Evolutionary conservation across 2,113 vertebrate genomes (phyloP).

Genomic region (Dicentrarchus labrax): DNA sequence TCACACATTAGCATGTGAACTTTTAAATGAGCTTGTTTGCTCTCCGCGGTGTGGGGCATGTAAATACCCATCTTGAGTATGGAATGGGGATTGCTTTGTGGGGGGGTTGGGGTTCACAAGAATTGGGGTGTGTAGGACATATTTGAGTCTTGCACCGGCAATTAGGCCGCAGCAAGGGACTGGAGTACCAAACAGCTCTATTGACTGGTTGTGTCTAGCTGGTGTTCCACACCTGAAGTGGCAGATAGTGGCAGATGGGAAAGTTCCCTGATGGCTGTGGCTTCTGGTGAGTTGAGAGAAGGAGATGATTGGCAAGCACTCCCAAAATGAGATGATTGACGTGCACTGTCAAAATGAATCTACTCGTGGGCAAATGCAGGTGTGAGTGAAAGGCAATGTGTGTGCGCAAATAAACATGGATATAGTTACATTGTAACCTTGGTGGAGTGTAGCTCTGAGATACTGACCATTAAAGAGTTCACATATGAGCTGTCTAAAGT

Average conservation of each 20-base stretch:
- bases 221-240: conserved; percentile 74
- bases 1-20: conserved; percentile 92
- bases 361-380: conserved; percentile 71
- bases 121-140: conserved; percentile 67
- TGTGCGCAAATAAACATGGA: conserved; percentile 15
- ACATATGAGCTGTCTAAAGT: background rate
- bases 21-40: conserved; percentile 93
- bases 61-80: conserved; percentile 86
- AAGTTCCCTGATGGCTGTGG: conserved; percentile 68
- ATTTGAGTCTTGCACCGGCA: conserved; percentile 71
- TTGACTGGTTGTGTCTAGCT: conserved; percentile 69
- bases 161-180: conserved; percentile 81
- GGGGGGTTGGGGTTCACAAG: conserved; percentile 31
- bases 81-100: conserved; percentile 68
- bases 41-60: conserved; percentile 85
- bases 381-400: conserved; percentile 46
- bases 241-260: conserved; percentile 72
- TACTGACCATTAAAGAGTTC: conserved; percentile 7
- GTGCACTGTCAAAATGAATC: conserved; percentile 72
- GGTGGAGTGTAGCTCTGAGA: conserved; percentile 5
- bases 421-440: background rate
- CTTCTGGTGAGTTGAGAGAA: conserved; percentile 68
- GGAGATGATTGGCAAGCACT: conserved; percentile 79
- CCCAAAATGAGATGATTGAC: conserved; percentile 76
- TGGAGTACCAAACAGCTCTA: conserved; percentile 69